phyloP scores from a whole-genome alignment of 2,888 invertebrate genomes.

The Malthinus flaveolus region DNA sequence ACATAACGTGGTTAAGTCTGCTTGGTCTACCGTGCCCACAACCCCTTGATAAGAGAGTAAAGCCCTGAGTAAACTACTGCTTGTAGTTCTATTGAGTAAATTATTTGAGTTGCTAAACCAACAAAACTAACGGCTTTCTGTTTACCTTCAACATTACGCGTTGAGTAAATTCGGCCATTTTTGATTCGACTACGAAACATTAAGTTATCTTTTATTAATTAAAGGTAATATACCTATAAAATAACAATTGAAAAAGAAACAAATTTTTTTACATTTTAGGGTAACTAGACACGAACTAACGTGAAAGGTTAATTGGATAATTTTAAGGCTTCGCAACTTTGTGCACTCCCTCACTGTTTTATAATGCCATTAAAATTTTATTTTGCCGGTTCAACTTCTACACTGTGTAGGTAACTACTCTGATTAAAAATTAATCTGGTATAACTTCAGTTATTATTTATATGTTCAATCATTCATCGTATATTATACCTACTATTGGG shows the following conservation, averaged over 20 bases:
- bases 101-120: conserved; percentile 57
- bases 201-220: conserved; percentile 3
- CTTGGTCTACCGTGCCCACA: conserved; percentile 32
- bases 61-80: conserved; percentile 51
- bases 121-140: conserved; percentile 55
- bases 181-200: conserved; percentile 37
- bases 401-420: too few relatives aligned
- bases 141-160: conserved; percentile 54
- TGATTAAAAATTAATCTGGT: too few relatives aligned
- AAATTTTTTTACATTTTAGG: too few relatives aligned
- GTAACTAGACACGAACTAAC: too few relatives aligned
- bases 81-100: conserved; percentile 55
- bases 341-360: too few relatives aligned
- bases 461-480: too few relatives aligned
- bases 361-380: too few relatives aligned
- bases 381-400: too few relatives aligned
- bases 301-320: too few relatives aligned
- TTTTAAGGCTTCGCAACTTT: too few relatives aligned
- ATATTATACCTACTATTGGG: too few relatives aligned
- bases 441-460: too few relatives aligned
- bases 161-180: conserved; percentile 54
- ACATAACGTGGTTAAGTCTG: conserved; percentile 45
- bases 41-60: conserved; percentile 34
- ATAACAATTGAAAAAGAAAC: neutral
- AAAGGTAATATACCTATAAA: conserved; percentile 1